A percentile compares a stretch with the other conserved stretches of the same genome.
These are phyloP conservation scores for Tricholauxania praeusta DNA, from an alignment of 2,888 invertebrate species.

Conservation along the genomic window DNA sequence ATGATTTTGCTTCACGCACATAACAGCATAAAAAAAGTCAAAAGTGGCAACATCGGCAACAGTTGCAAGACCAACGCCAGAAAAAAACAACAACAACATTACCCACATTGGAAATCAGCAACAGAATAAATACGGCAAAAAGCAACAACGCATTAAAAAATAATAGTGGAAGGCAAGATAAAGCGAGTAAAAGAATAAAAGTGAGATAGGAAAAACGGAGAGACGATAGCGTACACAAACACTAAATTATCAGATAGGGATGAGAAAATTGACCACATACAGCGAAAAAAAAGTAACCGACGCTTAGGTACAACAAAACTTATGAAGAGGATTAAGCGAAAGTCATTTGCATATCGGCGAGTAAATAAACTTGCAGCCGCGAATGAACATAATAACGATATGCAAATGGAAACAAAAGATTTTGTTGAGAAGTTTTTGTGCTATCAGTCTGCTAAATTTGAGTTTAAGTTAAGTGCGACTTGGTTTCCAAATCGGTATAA, in stretches of 20 bases:
- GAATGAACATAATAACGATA: neutral
- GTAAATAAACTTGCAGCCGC: neutral
- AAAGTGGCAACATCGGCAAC: conserved; percentile 18
- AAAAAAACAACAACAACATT: neutral
- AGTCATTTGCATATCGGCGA: neutral
- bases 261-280: neutral
- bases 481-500: too few relatives aligned
- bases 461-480: too few relatives aligned
- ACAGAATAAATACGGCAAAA: conserved; percentile 31
- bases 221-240: conserved; percentile 25
- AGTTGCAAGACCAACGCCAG: neutral
- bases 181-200: conserved; percentile 19
- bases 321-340: neutral
- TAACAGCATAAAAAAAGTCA: conserved; percentile 21
- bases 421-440: too few relatives aligned
- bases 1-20: too few relatives aligned
- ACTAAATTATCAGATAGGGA: neutral
- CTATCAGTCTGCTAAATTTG: too few relatives aligned
- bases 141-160: conserved; percentile 38
- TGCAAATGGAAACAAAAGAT: neutral
- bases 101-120: conserved; percentile 15
- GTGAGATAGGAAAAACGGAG: conserved; percentile 20
- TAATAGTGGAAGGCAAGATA: conserved; percentile 36
- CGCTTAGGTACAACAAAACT: neutral
- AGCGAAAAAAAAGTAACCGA: neutral